Evolutionary conservation across 1,140 invertebrate species (phyloP).

Genomic region (Colletes gigas): DNA sequence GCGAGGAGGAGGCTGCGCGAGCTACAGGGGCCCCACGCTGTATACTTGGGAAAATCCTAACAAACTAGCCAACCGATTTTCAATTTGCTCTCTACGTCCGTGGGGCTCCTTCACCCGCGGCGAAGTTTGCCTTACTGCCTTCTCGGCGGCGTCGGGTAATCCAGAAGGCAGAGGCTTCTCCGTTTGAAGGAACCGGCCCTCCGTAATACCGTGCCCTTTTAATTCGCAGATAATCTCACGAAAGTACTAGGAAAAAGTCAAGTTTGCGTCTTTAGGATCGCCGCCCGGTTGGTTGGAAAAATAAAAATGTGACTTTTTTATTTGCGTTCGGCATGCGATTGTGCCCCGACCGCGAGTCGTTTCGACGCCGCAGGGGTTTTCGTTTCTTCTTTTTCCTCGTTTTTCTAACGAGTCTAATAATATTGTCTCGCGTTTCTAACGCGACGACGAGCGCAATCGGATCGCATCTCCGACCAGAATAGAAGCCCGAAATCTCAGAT

Average conservation of each 20-base stretch:
- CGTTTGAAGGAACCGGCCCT: not conserved
- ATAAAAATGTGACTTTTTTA: too few species aligned
- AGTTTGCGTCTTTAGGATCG: not conserved
- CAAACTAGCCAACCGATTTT: slow-evolving; percentile 51
- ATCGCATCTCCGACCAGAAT: slow-evolving; percentile 73
- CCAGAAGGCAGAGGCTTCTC: slow-evolving; percentile 23
- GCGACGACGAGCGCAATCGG: slow-evolving; percentile 71
- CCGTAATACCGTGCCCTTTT: slow-evolving; percentile 15
- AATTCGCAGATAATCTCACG: slow-evolving; percentile 16
- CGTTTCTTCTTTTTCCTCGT: slow-evolving; percentile 24
- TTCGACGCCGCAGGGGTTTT: too few species aligned
- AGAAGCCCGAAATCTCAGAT: slow-evolving; percentile 72
- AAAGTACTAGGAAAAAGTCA: slow-evolving; percentile 2
- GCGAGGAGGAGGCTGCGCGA: not conserved
- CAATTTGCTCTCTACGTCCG: slow-evolving; percentile 62
- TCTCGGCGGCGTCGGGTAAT: slow-evolving; percentile 44
- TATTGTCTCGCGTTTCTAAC: slow-evolving; percentile 76
- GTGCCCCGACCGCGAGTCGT: not conserved
- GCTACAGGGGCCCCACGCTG: not conserved
- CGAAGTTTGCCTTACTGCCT: slow-evolving; percentile 60
- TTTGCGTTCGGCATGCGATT: too few species aligned
- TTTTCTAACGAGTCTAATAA: slow-evolving; percentile 74
- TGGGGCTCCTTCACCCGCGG: slow-evolving; percentile 33
- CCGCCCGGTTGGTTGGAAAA: not conserved
- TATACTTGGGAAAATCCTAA: slow-evolving; percentile 54